These are phyloP conservation scores for Aspidiotus destructor DNA, from an alignment of 2,888 invertebrate genomes.

Conservation along the genomic window DNA sequence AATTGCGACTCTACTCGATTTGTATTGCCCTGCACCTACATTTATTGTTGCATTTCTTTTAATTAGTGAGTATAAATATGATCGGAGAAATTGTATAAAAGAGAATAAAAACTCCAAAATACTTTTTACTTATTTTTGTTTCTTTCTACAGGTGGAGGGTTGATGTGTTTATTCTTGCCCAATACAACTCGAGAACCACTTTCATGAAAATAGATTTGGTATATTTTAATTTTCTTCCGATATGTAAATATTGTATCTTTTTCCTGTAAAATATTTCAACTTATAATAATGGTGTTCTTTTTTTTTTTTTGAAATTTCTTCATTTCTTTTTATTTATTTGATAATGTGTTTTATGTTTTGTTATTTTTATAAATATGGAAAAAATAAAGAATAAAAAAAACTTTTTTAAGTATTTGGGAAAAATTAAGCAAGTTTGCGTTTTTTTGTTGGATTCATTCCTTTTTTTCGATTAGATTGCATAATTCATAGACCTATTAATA, in stretches of 20 bases:
- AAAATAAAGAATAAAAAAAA: too few relatives aligned
- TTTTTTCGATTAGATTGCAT: too few relatives aligned
- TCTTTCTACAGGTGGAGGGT: constrained; percentile 57
- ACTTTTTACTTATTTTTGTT: background rate
- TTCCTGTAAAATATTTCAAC: too few relatives aligned
- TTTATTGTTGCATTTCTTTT: constrained; percentile 79
- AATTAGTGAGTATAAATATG: constrained; percentile 46
- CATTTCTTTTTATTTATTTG: background rate
- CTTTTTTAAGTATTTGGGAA: too few relatives aligned
- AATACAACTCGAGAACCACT: constrained; percentile 77
- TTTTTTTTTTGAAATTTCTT: constrained; percentile 14
- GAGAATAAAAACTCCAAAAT: background rate
- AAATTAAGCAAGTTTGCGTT: too few relatives aligned
- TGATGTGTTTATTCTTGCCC: constrained; percentile 77
- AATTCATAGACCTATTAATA: too few relatives aligned
- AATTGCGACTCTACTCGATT: constrained; percentile 75
- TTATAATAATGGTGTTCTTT: too few relatives aligned
- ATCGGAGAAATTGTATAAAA: background rate
- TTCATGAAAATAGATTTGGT: constrained; percentile 41
- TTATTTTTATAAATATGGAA: too few relatives aligned
- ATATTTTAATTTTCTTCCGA: constrained; percentile 37
- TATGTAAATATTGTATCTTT: background rate
- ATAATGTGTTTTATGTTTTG: too few relatives aligned
- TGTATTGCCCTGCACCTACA: constrained; percentile 84
- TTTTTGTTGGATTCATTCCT: too few relatives aligned